Evolutionary conservation across 2,888 invertebrate species (phyloP).

Genomic region (Orthonychiurus folsomi): DNA sequence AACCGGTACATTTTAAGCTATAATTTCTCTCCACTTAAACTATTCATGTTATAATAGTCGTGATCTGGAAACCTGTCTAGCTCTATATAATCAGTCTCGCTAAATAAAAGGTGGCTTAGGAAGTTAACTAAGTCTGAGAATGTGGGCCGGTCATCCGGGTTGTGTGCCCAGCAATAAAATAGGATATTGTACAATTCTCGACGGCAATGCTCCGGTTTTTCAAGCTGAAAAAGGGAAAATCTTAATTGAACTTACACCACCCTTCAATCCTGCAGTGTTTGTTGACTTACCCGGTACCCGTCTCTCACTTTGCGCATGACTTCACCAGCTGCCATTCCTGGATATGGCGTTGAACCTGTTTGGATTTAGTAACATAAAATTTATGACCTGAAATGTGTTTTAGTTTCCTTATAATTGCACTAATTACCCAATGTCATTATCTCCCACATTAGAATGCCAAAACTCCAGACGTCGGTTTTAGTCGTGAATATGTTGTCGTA

Average conservation of each 20-base stretch:
- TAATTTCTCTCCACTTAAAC: slow-evolving; percentile 57
- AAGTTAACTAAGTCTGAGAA: slow-evolving; percentile 73
- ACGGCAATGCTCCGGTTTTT: slow-evolving; percentile 87
- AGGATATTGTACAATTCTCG: slow-evolving; percentile 87
- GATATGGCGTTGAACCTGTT: slow-evolving; percentile 86
- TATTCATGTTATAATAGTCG: slow-evolving; percentile 55
- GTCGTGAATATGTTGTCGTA: slow-evolving; percentile 89
- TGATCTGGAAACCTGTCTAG: slow-evolving; percentile 85
- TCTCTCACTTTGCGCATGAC: slow-evolving; percentile 80
- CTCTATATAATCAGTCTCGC: slow-evolving; percentile 88
- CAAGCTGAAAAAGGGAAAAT: slow-evolving; percentile 53
- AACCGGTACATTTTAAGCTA: too few species aligned
- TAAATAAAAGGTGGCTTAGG: slow-evolving; percentile 72
- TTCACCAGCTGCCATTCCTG: slow-evolving; percentile 81
- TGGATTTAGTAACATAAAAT: background rate
- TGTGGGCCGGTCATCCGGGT: slow-evolving; percentile 69
- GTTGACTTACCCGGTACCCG: slow-evolving; percentile 56
- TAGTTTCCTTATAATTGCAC: slow-evolving; percentile 3
- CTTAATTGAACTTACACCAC: background rate
- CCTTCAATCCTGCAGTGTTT: background rate
- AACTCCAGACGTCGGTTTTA: slow-evolving; percentile 93
- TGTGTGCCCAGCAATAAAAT: slow-evolving; percentile 91
- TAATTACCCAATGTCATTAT: slow-evolving; percentile 67
- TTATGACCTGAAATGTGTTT: slow-evolving; percentile 3
- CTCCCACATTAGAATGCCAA: slow-evolving; percentile 90